Evolutionary conservation across 23 tunicate genomes (phyloP), one percentile per base, ranked within the genome.

Genomic region (Clavelina lepadiformis): DNA sequence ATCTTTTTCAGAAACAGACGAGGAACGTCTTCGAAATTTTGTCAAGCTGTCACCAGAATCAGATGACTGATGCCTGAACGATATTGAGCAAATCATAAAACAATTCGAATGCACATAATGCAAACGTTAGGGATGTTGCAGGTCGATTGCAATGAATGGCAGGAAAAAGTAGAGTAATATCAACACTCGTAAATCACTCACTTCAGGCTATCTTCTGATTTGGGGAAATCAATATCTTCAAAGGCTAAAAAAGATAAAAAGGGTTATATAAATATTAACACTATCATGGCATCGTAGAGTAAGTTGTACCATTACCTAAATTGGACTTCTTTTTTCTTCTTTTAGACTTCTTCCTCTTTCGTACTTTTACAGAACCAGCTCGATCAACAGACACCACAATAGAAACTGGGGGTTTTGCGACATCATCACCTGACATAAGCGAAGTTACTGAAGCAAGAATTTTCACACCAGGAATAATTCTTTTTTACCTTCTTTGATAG

Each of bases 321-420:
- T 70, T 78, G 29, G 63, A 30, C 34, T 78, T 78, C 51, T 78
- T 78, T 59, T 68, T 78, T 31, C 84, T 27, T 20, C 84, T 38
- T 68, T 78, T 78, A 6, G 84, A 78, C 35, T 78, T 78, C 32
- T 78, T 78, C 47, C 84, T 44, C 34, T 78, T 78, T 1, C 84
- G 75, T 46, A 78, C 76, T 68, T 68, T 78, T 19, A 78, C 64
- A 1, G 69, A 51, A 22, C 84, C 84, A 38, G 84, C 75, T 58
- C 72, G 69, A 68, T 78, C 76, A 31, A 78, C 72, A 15, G 84
- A 78, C 1, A 78, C 74, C 3, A 78, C 69, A 33, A 51, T 34
- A 7, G 68, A 18, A 18, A 11, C 33, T 35, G 51, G 22, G n/a
- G n/a, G n/a, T n/a, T n/a, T n/a, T n/a, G n/a, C n/a, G n/a, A n/a